These are phyloP conservation scores for Drosophila gaucha DNA, from an alignment of 2,888 invertebrate species.

Conservation along the genomic window DNA sequence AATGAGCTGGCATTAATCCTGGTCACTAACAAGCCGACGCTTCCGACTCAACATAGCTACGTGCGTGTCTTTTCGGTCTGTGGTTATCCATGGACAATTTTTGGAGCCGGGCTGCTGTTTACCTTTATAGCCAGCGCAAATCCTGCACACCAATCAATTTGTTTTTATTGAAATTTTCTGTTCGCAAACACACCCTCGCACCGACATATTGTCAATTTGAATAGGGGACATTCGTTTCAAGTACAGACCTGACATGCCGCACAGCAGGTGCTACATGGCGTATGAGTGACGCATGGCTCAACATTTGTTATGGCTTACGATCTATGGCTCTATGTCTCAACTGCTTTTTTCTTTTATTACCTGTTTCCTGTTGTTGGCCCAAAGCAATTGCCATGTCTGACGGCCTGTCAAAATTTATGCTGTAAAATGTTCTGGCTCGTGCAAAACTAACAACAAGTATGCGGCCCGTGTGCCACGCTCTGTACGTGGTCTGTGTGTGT, in stretches of 20 bases:
- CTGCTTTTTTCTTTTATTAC: conserved; percentile 50
- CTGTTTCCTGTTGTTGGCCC: conserved; percentile 53
- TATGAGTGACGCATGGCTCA: conserved; percentile 74
- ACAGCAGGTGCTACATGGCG: conserved; percentile 56
- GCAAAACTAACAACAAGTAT: conserved; percentile 54
- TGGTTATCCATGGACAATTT: conserved; percentile 37
- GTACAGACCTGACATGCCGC: conserved; percentile 50
- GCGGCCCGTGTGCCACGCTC: conserved; percentile 13
- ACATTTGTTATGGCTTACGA: conserved; percentile 67
- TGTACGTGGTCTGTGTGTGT: conserved; percentile 17
- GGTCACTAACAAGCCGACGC: conserved; percentile 18
- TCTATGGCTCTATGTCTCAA: conserved; percentile 27
- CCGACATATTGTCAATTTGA: conserved; percentile 50
- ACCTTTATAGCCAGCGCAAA: conserved; percentile 67
- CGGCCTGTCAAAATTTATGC: conserved; percentile 69
- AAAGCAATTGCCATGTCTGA: conserved; percentile 38
- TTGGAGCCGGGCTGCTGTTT: conserved; percentile 37
- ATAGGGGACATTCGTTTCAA: conserved; percentile 65
- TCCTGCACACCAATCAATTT: conserved; percentile 75
- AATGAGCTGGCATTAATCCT: conserved; percentile 70
- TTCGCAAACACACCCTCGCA: conserved; percentile 11
- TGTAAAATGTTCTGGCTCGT: conserved; percentile 45
- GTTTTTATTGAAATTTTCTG: conserved; percentile 75
- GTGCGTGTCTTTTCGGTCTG: conserved; percentile 32
- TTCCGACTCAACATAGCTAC: conserved; percentile 30